A percentile compares a stretch with the other conserved stretches of the same genome.
phyloP scores from a whole-genome alignment of 2,797 vertebrate species.

The Notamacropus eugenii region DNA sequence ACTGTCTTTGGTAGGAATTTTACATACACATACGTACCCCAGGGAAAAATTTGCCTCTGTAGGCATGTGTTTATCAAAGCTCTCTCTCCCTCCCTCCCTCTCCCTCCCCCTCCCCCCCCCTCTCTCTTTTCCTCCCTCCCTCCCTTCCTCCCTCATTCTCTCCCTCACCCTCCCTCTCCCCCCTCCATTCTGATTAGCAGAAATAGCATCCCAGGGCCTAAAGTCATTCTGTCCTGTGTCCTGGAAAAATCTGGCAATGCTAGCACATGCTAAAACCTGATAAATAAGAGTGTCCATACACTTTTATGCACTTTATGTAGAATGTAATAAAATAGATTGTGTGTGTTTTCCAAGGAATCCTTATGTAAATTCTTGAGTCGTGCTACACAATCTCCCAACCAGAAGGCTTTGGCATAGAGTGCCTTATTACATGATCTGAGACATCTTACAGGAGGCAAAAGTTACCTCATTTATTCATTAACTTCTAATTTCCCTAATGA shows the following conservation, averaged over 20 bases:
- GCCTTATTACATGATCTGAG: not conserved
- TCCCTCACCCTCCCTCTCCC: too few relatives aligned
- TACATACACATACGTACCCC: not conserved
- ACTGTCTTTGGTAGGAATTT: constrained; percentile 15
- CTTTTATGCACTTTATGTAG: not conserved
- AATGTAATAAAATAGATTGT: not conserved
- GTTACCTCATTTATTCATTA: not conserved
- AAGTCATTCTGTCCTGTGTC: not conserved
- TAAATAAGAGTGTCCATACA: not conserved
- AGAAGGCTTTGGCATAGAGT: not conserved
- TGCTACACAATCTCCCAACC: constrained; percentile 17
- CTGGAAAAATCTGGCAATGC: constrained; percentile 19
- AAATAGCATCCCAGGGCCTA: constrained; percentile 31
- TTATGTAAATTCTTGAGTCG: constrained; percentile 10
- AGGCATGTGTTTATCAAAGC: not conserved
- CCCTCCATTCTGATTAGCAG: constrained; percentile 15
- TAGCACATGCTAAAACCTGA: constrained; percentile 26
- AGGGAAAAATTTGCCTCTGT: constrained; percentile 19
- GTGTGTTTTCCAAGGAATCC: constrained; percentile 37
- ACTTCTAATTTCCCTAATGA: not conserved
- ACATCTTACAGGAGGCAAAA: not conserved
- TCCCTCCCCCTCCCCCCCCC: too few relatives aligned
- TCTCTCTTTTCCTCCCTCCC: too few relatives aligned
- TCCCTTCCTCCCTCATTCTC: too few relatives aligned
- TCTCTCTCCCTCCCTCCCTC: not conserved